Evolutionary conservation across 2,888 invertebrate species (phyloP), one percentile per base, ranked within the genome.

Genomic region (Taphrorychus bicolor): DNA sequence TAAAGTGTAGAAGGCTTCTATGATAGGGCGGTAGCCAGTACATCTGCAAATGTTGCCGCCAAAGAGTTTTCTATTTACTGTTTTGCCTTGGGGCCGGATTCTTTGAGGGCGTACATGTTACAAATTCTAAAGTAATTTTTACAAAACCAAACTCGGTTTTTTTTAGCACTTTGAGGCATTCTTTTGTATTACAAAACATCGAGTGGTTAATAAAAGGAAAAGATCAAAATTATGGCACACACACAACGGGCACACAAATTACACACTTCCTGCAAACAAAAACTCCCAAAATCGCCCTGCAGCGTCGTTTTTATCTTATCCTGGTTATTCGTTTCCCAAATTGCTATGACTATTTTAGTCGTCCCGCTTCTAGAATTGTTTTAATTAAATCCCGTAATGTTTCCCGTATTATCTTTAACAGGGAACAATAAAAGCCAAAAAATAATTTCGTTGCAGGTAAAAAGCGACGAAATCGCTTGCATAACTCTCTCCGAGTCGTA

Each of bases 31-130:
- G 32, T 3, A 24, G 4, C 9, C 32, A 11, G 32, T 2, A 1
- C 32, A 92, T 66, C 92, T 63, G 71, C 92, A 92, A 16, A 90
- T 85, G 73, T 91, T 91, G 61, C 91, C 88, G 5, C 87, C 90
- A 71, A 91, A 88, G 88, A 85, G 73, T 90, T 87, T 77, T 91
- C 91, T 9, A 91, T 85, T 73, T 89, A 86, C 72, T 85, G 82
- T 84, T 85, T 84, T 0, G 86, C 86, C 51, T 82, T 54, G 14
- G 59, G 60, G 7, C 67, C 67, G 3, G 71, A 59, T 41, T 81
- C 74, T 71, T 83, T 76, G 14, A 85, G 73, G 32, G 85, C 87
- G 79, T 87, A 87, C 89, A 91, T 90, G 75, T 87, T 87, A n/a
- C n/a, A n/a, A n/a, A n/a, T n/a, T n/a, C n/a, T n/a, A n/a, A n/a